Evolutionary conservation across 2,797 vertebrate species (phyloP).

Genomic region (Liparis tanakae): DNA sequence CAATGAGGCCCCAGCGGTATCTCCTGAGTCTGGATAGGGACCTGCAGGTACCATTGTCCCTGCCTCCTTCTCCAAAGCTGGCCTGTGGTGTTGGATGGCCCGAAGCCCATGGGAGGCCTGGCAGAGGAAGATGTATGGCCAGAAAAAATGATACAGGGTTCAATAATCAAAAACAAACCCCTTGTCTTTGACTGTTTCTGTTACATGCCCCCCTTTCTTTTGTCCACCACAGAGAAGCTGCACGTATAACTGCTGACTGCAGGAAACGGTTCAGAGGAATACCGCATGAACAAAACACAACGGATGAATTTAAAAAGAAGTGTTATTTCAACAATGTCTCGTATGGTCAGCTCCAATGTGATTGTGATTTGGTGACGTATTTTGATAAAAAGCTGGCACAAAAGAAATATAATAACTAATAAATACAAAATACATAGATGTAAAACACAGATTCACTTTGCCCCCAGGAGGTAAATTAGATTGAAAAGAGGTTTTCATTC

Average conservation of each 20-base stretch:
- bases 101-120: constrained; percentile 65
- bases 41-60: constrained; percentile 75
- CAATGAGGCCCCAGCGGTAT: constrained; percentile 82
- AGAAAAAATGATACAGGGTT: constrained; percentile 63
- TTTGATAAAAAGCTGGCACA: neutral
- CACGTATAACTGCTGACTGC: constrained; percentile 37
- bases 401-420: neutral
- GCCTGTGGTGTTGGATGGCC: constrained; percentile 64
- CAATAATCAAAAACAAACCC: constrained; percentile 72
- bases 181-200: constrained; percentile 55
- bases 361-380: neutral
- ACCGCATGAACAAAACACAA: constrained; percentile 3
- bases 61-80: constrained; percentile 62
- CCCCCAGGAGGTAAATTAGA: neutral
- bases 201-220: constrained; percentile 24
- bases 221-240: constrained; percentile 35
- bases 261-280: constrained; percentile 22
- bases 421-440: neutral
- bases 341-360: neutral
- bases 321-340: neutral
- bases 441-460: neutral
- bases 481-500: neutral
- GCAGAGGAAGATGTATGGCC: constrained; percentile 73
- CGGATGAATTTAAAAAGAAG: neutral
- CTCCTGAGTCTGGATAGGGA: constrained; percentile 75